These are phyloP conservation scores for Machaerirhynchus nigripectus DNA, from an alignment of 2,113 vertebrate genomes.

Conservation along the genomic window DNA sequence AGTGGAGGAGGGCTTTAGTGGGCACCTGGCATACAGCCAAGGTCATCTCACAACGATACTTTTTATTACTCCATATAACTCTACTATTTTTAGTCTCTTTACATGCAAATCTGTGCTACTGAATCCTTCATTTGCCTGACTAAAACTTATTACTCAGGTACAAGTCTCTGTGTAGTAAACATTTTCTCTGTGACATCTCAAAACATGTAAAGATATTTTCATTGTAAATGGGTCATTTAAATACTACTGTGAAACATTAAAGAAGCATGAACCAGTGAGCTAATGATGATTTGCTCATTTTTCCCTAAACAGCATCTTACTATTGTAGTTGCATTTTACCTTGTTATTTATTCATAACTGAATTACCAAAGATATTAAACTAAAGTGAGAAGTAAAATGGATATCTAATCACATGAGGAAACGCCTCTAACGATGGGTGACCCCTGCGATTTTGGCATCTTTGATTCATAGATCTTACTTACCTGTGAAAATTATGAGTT, in stretches of 20 bases:
- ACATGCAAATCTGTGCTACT: background rate
- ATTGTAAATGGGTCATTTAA: background rate
- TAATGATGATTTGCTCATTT: background rate
- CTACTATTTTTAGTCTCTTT: background rate
- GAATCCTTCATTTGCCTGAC: background rate
- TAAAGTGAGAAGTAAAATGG: conserved; percentile 1
- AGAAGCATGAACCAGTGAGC: background rate
- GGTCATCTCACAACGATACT: accelerated
- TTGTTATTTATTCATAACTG: background rate
- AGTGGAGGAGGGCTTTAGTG: background rate
- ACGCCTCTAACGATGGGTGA: background rate
- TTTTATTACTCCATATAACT: background rate
- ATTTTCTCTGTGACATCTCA: background rate
- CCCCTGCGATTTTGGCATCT: background rate
- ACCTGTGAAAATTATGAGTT: background rate
- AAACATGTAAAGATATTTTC: background rate
- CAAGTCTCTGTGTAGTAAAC: accelerated
- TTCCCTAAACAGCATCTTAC: background rate
- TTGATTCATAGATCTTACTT: background rate
- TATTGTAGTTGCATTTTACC: background rate
- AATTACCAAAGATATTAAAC: conserved; percentile 37
- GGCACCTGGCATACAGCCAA: background rate
- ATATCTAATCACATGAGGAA: background rate
- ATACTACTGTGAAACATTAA: background rate
- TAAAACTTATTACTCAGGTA: background rate